Percentiles rank a stretch among this genome's conserved stretches.
These are phyloP conservation scores for Heliangelus exortis DNA, from an alignment of 2,797 vertebrate species.

Conservation along the genomic window DNA sequence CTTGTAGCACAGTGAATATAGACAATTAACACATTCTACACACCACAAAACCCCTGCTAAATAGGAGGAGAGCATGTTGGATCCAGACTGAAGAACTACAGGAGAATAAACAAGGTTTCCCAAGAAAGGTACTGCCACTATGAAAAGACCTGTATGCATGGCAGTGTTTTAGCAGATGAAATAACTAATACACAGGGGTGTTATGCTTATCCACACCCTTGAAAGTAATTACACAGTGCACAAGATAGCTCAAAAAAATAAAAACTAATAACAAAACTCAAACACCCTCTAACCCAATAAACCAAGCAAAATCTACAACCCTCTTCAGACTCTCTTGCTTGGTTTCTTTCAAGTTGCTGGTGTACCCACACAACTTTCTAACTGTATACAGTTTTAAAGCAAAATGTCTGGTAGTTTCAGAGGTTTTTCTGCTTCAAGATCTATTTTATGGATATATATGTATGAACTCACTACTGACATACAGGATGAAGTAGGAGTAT, in stretches of 20 bases:
- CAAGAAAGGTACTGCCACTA: not conserved
- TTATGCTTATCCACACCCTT: not conserved
- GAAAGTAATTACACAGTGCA: not conserved
- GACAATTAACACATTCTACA: not conserved
- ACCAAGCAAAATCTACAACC: not conserved
- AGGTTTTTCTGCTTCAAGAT: not conserved
- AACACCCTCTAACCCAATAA: not conserved
- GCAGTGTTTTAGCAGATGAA: not conserved
- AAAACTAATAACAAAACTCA: not conserved
- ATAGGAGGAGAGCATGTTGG: not conserved
- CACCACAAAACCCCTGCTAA: not conserved
- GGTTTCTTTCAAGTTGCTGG: not conserved
- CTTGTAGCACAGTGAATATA: not conserved
- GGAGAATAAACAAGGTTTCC: not conserved
- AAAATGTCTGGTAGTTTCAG: not conserved
- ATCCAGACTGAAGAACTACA: not conserved
- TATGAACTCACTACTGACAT: not conserved
- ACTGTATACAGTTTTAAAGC: not conserved
- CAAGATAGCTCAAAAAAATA: not conserved
- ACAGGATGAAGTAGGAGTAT: not conserved
- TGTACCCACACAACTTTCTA: not conserved
- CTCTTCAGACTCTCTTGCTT: not conserved
- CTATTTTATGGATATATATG: not conserved
- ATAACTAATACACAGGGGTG: not conserved
- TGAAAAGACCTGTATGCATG: not conserved